Conservation (phyloP, 2,113 vertebrate species). For the Platysteira castanea region DNA sequence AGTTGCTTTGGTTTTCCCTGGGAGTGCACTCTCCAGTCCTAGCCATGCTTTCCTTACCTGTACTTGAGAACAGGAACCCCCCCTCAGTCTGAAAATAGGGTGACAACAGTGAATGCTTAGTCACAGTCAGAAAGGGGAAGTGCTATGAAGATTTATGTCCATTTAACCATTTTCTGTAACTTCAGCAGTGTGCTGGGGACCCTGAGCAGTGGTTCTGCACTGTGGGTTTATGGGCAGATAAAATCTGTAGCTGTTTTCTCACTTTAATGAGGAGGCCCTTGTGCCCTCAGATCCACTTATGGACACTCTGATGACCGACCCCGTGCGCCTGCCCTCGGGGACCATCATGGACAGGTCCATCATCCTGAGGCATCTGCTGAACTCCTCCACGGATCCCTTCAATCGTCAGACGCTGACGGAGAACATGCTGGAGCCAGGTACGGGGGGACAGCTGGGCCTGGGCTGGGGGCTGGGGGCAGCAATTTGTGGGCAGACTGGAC, state of each 20-base stretch:
- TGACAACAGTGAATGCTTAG: neutral
- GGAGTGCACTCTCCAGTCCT: neutral
- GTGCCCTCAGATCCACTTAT: constrained; percentile 87
- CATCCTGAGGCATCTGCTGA: constrained; percentile 94
- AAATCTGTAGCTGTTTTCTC: neutral
- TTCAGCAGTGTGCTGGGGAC: neutral
- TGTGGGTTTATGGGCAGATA: neutral
- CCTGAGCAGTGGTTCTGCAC: neutral
- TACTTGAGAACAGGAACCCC: neutral
- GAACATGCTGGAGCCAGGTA: constrained; percentile 97
- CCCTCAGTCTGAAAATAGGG: neutral
- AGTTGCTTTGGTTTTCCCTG: neutral
- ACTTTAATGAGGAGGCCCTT: neutral
- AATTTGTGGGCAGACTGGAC: accelerated
- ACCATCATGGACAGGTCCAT: constrained; percentile 96
- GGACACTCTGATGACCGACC: constrained; percentile 98
- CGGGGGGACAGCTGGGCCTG: accelerated
- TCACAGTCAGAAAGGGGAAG: neutral
- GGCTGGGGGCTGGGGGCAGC: neutral
- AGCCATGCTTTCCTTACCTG: neutral
- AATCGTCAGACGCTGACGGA: constrained; percentile 95
- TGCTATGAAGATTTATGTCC: neutral
- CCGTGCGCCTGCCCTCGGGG: constrained; percentile 92
- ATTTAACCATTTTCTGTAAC: neutral
- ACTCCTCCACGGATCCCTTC: constrained; percentile 97